Evolutionary conservation across 1,140 invertebrate species (phyloP), one percentile per base, ranked within the genome.

Genomic region (Antheraea mylitta): DNA sequence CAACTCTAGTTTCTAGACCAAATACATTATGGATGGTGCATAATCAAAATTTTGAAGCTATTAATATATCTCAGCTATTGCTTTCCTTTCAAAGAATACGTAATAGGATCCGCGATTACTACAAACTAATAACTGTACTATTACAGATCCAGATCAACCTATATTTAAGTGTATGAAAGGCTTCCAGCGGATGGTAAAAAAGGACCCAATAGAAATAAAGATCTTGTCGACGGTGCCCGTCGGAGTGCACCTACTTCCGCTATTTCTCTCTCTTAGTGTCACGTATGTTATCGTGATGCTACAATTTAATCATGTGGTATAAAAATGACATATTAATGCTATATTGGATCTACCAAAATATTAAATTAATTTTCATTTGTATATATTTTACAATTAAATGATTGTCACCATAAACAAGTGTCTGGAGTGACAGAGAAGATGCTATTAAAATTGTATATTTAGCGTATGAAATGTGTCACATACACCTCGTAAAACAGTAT

Each of bases 261-360:
- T 53, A 10, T 36, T 58, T n/a, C 7, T 66, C 6, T 59, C 65
- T 2, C 22, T 66, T 7, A 13, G 22, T 18, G 36, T 66, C 13
- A 36, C 9, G 10, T 66, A 66, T 18, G 18, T 66, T 16, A 66
- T 66, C 18, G 48, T 66, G 2, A 37, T 58, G 37, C n/a, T 66
- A 0, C 63, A 66, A 19, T 66, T 66, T 53, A 61, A 30, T 59
- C 62, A 64, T 30, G 63, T n/a, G 30, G n/a, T 66, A 13, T 66
- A 45, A 64, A 42, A 42, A 42, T 42, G 38, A 42, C 0, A 42
- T 5, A 6, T 38, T 38, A 6, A 38, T 38, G 37, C 37, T 38
- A n/a, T 38, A 9, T 38, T 5, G 37, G 37, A 9, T 5, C 37
- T 37, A n/a, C n/a, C n/a, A n/a, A n/a, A n/a, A n/a, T n/a, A n/a